Evolutionary conservation across 2,888 invertebrate species (phyloP).

Genomic region (Leptarthrus brevirostris): DNA sequence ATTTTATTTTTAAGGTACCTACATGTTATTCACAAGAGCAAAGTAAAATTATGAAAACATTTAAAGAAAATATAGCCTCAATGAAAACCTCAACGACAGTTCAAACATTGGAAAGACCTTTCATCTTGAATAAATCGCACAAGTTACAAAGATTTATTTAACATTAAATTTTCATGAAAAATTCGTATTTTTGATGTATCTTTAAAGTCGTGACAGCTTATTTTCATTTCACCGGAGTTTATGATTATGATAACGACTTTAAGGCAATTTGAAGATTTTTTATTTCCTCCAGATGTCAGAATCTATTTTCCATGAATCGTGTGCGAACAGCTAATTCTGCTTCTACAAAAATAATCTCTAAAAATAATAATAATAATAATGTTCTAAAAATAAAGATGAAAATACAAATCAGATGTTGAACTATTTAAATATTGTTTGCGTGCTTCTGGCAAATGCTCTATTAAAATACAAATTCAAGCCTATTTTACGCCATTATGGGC

Average conservation of each 20-base stretch:
- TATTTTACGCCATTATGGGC: conserved; percentile 16
- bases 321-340: conserved; percentile 12
- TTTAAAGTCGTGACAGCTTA: background rate
- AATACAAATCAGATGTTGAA: background rate
- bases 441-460: background rate
- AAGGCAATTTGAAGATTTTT: conserved; percentile 14
- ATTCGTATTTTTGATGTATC: conserved; percentile 4
- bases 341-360: conserved; percentile 14
- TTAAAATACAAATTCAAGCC: conserved; percentile 1
- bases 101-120: too few species aligned
- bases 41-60: too few species aligned
- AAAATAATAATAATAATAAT: too few species aligned
- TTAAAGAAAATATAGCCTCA: too few species aligned
- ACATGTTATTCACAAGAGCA: too few species aligned
- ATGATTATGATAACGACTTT: conserved; percentile 1
- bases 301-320: conserved; percentile 1
- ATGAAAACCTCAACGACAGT: too few species aligned
- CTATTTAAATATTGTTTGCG: conserved; percentile 19
- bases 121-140: conserved; percentile 10
- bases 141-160: conserved; percentile 10
- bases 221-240: conserved; percentile 27
- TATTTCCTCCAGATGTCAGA: conserved; percentile 36
- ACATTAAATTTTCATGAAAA: background rate
- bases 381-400: conserved; percentile 11
- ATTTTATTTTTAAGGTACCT: too few species aligned